phyloP scores from a whole-genome alignment of 2,797 vertebrate species.

The Pterois miles region DNA sequence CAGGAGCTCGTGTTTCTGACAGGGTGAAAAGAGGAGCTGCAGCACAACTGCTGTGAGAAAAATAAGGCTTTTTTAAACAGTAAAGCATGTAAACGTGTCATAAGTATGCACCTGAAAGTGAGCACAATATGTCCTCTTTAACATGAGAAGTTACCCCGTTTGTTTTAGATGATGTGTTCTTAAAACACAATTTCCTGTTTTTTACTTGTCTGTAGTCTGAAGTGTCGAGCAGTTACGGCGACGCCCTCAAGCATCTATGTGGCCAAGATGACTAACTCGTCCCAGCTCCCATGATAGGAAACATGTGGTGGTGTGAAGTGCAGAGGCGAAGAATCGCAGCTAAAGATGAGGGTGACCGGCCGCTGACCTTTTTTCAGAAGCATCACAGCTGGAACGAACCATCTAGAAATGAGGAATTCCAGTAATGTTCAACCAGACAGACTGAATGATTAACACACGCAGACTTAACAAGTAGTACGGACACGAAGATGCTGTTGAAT shows the following conservation, averaged over 20 bases:
- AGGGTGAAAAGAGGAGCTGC: no score
- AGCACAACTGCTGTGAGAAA: no score
- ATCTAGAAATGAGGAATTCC: slow-evolving; percentile 11
- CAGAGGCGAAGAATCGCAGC: not conserved
- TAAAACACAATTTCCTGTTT: not conserved
- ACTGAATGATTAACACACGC: not conserved
- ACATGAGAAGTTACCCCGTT: not conserved
- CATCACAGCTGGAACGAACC: slow-evolving; percentile 8
- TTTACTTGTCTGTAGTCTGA: slow-evolving; percentile 73
- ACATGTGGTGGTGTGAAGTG: slow-evolving; percentile 3
- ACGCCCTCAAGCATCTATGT: slow-evolving; percentile 73
- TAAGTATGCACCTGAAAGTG: no score
- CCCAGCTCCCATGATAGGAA: slow-evolving; percentile 12
- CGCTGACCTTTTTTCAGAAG: not conserved
- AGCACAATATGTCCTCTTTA: no score
- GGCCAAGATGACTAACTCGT: slow-evolving; percentile 72
- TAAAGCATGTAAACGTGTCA: no score
- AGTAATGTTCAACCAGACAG: slow-evolving; percentile 13
- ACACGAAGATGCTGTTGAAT: slow-evolving; percentile 1
- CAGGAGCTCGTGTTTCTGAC: no score
- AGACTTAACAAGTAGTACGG: not conserved
- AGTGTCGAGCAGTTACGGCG: slow-evolving; percentile 71
- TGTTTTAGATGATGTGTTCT: not conserved
- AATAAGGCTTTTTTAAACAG: no score
- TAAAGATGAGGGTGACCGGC: not conserved